These are phyloP conservation scores for Vultur gryphus DNA, from an alignment of 2,797 vertebrate species.

Conservation along the genomic window DNA sequence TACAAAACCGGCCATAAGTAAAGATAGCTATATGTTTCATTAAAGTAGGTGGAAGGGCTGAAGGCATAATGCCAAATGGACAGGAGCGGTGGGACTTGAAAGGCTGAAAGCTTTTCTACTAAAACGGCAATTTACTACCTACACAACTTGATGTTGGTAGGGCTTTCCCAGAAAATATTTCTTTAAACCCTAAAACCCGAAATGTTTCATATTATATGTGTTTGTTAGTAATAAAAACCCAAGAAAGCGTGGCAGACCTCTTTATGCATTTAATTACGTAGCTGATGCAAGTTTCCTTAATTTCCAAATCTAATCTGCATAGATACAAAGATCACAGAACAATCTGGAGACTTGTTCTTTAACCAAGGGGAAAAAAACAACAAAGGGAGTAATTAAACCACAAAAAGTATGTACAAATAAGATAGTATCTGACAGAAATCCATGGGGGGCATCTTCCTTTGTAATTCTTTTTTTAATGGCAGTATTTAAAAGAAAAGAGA, in stretches of 20 bases:
- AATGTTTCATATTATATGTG: background rate
- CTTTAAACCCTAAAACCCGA: background rate
- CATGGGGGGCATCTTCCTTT: slow-evolving; percentile 43
- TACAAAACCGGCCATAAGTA: background rate
- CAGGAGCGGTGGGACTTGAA: background rate
- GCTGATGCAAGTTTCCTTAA: slow-evolving; percentile 38
- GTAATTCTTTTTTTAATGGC: background rate
- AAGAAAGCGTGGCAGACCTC: background rate
- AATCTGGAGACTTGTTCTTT: slow-evolving; percentile 52
- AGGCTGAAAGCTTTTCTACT: background rate
- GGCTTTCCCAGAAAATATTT: background rate
- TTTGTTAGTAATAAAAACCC: background rate
- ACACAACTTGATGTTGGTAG: background rate
- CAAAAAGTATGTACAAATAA: slow-evolving; percentile 70
- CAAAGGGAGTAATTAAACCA: slow-evolving; percentile 70
- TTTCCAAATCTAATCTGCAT: slow-evolving; percentile 60
- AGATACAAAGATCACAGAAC: slow-evolving; percentile 66
- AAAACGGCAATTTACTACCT: background rate
- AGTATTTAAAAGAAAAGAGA: slow-evolving; percentile 43
- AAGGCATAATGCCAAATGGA: background rate
- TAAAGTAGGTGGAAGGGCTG: background rate
- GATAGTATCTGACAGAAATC: slow-evolving; percentile 71
- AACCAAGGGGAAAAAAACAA: slow-evolving; percentile 14
- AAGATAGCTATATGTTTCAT: background rate
- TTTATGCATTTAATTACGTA: slow-evolving; percentile 60